Evolutionary conservation across 2,888 invertebrate genomes (phyloP).

Genomic region (Andrena camellia): DNA sequence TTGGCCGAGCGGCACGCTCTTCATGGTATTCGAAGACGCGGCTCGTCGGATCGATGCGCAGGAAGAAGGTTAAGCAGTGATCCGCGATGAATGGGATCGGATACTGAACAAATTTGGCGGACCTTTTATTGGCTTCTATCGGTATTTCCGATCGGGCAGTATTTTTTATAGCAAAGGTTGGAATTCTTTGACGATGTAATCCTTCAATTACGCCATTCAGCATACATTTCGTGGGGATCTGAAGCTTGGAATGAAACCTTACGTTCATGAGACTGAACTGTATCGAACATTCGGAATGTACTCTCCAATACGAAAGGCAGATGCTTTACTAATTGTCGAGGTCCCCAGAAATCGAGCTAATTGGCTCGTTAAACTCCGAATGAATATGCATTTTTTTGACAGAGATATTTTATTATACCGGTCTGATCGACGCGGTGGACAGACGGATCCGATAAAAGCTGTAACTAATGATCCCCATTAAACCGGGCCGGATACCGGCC

Average conservation of each 20-base stretch:
- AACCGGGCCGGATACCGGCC: conserved; percentile 50
- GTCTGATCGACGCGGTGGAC: conserved; percentile 28
- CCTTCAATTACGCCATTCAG: not conserved
- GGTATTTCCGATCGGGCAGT: conserved; percentile 36
- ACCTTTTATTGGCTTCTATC: conserved; percentile 25
- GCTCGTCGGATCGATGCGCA: conserved; percentile 43
- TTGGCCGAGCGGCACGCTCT: conserved; percentile 48
- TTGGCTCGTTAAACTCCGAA: conserved; percentile 43
- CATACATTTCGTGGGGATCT: not conserved
- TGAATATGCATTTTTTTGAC: not conserved
- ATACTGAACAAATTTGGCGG: conserved; percentile 49
- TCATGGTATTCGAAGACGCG: conserved; percentile 32
- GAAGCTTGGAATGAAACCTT: not conserved
- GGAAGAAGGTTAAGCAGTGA: conserved; percentile 42
- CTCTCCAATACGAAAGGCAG: not conserved
- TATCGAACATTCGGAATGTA: not conserved
- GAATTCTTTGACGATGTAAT: not conserved
- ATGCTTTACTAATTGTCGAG: conserved; percentile 14
- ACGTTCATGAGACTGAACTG: not conserved
- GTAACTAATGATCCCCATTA: conserved; percentile 63
- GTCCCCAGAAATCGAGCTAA: conserved; percentile 17
- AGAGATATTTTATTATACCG: conserved; percentile 29
- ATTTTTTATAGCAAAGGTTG: not conserved
- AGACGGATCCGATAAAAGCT: conserved; percentile 52
- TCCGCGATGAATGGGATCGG: conserved; percentile 48